Base-by-base conservation (phyloP, 2,113 vertebrate genomes). In the Xenopus laevis region DNA sequence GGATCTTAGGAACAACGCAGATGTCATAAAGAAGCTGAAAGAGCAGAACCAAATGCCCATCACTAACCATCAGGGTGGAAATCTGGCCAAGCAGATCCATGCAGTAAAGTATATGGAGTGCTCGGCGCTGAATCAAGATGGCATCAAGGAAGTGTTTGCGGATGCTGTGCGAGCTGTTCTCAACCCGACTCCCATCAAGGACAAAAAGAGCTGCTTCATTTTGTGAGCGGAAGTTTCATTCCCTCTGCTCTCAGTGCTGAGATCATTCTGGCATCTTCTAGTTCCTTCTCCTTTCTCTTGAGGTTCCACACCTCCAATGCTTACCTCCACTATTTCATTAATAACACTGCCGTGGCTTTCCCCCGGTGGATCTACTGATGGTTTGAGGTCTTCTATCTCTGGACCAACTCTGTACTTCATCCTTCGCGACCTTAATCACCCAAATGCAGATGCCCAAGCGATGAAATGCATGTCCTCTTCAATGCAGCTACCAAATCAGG, bases 31-130 rank as follows among this genome's bases (percentile, higher is more conserved):
- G 84, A 93, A 93, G 84, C 91, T 98, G 64, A 98, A 98, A 87
- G 96, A 98, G 87, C 92, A 96, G 89, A 96, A 92, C 86, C 95
- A 95, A 84, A 71, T 79, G 0, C 95, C 95, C 64, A 88, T 98
- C 86, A 94, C 87, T 44, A 83, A 86, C 7, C 94, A 95, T 79
- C 96, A 98, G 73, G 96, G 96, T 10, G 13, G 86, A 58, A 88
- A 85, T 17, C 88, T 98, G 44, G 92, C 92, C 81, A 92, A 91
- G 79, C 96, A 98, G 84, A 96, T 98, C 88, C 96, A 92, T 0
- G 96, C 96, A 0, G 77, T 93, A 79, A 93, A 93, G 79, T 98
- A 98, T 91, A 82, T 98, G 86, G 96, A 98, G 87, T 98, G 96
- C 78, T 98, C 96, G 0, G 95, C 96, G 0, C 91, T 98, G 77